phyloP scores from a whole-genome alignment of 2,888 invertebrate species.

The Spialia ferax region DNA sequence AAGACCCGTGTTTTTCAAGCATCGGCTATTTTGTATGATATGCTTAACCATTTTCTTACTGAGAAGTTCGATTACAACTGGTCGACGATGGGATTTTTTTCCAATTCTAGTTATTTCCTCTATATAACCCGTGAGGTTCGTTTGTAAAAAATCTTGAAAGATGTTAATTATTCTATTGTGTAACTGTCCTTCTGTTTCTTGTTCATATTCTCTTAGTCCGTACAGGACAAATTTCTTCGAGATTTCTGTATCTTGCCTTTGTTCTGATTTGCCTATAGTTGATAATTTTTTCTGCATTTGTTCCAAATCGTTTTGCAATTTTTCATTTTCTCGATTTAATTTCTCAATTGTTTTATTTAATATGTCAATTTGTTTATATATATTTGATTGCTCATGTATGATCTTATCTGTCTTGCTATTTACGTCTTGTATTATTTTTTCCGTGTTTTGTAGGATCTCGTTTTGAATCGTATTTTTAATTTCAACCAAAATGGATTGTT shows the following conservation, averaged over 20 bases:
- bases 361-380: constrained; percentile 4
- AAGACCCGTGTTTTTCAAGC: constrained; percentile 34
- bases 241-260: not conserved
- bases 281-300: not conserved
- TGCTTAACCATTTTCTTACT: constrained; percentile 36
- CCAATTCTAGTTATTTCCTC: constrained; percentile 36
- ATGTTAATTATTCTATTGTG: constrained; percentile 12
- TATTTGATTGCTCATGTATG: not conserved
- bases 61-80: constrained; percentile 34
- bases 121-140: constrained; percentile 29
- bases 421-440: constrained; percentile 5
- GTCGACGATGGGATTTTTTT: constrained; percentile 23
- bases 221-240: constrained; percentile 28
- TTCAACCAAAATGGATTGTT: not conserved
- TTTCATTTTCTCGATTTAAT: not conserved
- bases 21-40: constrained; percentile 19
- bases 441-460: not conserved
- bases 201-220: constrained; percentile 26
- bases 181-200: constrained; percentile 35
- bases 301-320: not conserved
- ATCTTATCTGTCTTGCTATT: constrained; percentile 9
- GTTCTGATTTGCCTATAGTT: not conserved
- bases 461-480: constrained; percentile 9
- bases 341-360: constrained; percentile 6
- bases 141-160: constrained; percentile 23